Conservation (phyloP, 2,888 invertebrate genomes). For the Uropetala carovei region DNA sequence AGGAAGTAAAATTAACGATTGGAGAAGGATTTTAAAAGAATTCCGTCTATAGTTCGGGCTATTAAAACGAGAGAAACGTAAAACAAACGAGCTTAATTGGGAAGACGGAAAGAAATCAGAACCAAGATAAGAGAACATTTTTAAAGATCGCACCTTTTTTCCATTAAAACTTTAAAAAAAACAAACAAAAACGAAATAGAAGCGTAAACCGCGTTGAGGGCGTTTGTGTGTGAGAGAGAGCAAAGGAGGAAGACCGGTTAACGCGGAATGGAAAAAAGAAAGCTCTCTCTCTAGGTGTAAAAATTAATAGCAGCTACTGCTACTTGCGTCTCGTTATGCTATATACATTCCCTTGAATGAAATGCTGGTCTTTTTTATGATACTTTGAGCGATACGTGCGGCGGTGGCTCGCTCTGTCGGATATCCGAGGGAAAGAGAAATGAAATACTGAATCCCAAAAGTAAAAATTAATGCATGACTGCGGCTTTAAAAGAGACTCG, state of each 20-base stretch:
- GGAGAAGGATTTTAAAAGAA: neutral
- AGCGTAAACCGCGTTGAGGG: too few relatives aligned
- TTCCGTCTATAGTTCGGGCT: neutral
- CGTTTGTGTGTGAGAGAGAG: neutral
- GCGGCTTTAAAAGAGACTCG: neutral
- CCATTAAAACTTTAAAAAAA: too few relatives aligned
- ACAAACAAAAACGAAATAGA: too few relatives aligned
- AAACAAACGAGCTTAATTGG: neutral
- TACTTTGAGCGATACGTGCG: neutral
- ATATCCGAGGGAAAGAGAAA: neutral
- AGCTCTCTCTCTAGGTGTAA: neutral
- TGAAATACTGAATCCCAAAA: slow-evolving; percentile 13
- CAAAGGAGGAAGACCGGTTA: neutral
- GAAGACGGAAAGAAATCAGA: too few relatives aligned
- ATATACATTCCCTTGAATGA: neutral
- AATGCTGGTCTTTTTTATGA: neutral
- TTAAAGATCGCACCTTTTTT: too few relatives aligned
- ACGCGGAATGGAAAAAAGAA: neutral
- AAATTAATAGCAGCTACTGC: neutral
- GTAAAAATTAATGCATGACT: neutral
- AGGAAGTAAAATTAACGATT: neutral
- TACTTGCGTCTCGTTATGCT: neutral
- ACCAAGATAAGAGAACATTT: too few relatives aligned
- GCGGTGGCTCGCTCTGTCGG: neutral
- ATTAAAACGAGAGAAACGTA: neutral